phyloP scores from a whole-genome alignment of 2,113 vertebrate genomes.

The Ailuropoda melanoleuca region DNA sequence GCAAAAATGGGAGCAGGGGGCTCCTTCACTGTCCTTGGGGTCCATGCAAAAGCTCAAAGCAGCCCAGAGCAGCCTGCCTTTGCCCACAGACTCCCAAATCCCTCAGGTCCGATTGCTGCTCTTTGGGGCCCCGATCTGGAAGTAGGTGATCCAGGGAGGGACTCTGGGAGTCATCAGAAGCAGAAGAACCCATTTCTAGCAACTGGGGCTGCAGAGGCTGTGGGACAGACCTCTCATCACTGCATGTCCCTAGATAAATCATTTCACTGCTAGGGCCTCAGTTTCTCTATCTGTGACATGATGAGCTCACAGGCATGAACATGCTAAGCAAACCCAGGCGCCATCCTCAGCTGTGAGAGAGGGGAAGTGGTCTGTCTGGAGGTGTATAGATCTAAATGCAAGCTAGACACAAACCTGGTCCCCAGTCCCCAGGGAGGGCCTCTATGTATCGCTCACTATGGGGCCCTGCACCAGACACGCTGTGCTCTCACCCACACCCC shows the following conservation, averaged over 20 bases:
- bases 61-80: background rate
- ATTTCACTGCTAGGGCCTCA: background rate
- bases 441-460: background rate
- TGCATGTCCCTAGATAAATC: background rate
- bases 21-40: background rate
- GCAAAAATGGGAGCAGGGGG: background rate
- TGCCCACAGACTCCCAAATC: background rate
- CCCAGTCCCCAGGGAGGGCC: background rate
- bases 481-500: background rate
- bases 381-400: background rate
- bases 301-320: background rate
- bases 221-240: accelerated
- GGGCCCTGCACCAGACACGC: background rate
- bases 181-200: background rate
- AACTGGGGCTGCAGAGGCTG: background rate
- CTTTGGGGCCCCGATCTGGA: background rate
- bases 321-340: background rate
- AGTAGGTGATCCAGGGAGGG: background rate
- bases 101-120: background rate
- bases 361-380: background rate
- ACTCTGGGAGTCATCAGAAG: background rate
- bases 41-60: background rate
- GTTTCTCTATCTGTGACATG: background rate
- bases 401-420: background rate
- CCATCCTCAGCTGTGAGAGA: background rate